Evolutionary conservation across 2,797 vertebrate species (phyloP).

Genomic region (Lophius americanus): DNA sequence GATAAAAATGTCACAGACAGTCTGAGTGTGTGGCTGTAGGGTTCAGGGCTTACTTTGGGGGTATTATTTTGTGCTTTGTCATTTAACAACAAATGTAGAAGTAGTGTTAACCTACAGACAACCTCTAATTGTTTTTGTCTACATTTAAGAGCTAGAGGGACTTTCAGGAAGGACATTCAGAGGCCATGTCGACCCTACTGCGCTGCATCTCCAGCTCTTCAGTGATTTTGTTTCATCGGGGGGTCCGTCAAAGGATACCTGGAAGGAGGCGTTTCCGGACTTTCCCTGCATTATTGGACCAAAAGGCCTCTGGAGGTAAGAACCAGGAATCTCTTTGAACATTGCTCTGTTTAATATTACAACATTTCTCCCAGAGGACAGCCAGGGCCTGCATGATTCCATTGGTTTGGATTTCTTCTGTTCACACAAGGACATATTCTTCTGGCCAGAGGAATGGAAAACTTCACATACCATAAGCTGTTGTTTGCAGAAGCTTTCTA

Average conservation of each 20-base stretch:
- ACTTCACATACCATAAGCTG: constrained; percentile 25
- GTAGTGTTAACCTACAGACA: constrained; percentile 22
- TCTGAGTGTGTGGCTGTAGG: constrained; percentile 43
- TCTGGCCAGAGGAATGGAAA: constrained; percentile 50
- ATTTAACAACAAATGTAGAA: constrained; percentile 46
- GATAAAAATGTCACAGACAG: constrained; percentile 72
- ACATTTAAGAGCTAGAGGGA: constrained; percentile 61
- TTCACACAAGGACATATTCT: constrained; percentile 46
- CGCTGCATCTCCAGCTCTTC: constrained; percentile 76
- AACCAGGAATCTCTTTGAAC: constrained; percentile 1
- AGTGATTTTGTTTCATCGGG: constrained; percentile 62
- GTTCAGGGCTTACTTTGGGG: constrained; percentile 32
- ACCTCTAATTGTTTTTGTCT: constrained; percentile 45
- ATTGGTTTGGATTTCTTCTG: constrained; percentile 33
- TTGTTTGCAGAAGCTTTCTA: constrained; percentile 37
- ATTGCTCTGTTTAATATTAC: constrained; percentile 7
- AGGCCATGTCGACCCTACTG: constrained; percentile 80
- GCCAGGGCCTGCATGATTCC: constrained; percentile 6
- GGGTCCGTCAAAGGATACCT: constrained; percentile 59
- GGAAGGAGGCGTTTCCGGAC: constrained; percentile 79
- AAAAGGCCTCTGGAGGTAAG: constrained; percentile 81
- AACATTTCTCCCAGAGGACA: constrained; percentile 31
- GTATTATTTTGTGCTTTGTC: constrained; percentile 46
- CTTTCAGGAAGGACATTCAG: constrained; percentile 38
- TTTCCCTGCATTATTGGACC: constrained; percentile 79